phyloP scores from a whole-genome alignment of 2,797 vertebrate genomes.

The Eulemur rubriventer region DNA sequence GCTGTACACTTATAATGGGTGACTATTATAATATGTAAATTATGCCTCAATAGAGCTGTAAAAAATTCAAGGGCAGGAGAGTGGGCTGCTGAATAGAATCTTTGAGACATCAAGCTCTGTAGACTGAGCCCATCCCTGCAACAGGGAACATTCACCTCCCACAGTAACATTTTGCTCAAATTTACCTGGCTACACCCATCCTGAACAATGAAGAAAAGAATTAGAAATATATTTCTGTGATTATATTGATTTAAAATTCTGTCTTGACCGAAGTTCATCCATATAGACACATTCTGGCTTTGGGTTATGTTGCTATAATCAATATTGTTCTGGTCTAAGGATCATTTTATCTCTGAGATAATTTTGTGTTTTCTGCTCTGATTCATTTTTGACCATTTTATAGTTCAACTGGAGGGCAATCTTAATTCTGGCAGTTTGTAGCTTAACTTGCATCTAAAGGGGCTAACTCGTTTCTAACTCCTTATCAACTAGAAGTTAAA shows the following conservation, averaged over 20 bases:
- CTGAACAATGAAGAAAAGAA: not conserved
- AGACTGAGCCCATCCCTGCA: not conserved
- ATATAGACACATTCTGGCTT: not conserved
- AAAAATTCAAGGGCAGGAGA: not conserved
- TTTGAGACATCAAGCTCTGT: not conserved
- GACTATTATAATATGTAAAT: not conserved
- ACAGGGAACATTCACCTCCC: not conserved
- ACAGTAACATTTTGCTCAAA: not conserved
- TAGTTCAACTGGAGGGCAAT: not conserved
- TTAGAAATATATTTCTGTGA: not conserved
- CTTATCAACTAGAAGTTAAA: not conserved
- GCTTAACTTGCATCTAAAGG: not conserved
- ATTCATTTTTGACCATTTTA: not conserved
- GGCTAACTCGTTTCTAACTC: not conserved
- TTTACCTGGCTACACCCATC: not conserved
- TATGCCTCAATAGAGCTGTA: not conserved
- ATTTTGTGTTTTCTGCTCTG: not conserved
- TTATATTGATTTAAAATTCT: constrained; percentile 36
- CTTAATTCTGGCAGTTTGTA: not conserved
- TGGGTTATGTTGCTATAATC: not conserved
- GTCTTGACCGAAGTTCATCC: not conserved
- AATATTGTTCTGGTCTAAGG: not conserved
- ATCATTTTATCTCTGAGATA: not conserved
- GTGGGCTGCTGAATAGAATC: not conserved
- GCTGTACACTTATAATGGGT: not conserved